Evolutionary conservation across 2,888 invertebrate genomes (phyloP).

Genomic region (Bimastos eiseni): DNA sequence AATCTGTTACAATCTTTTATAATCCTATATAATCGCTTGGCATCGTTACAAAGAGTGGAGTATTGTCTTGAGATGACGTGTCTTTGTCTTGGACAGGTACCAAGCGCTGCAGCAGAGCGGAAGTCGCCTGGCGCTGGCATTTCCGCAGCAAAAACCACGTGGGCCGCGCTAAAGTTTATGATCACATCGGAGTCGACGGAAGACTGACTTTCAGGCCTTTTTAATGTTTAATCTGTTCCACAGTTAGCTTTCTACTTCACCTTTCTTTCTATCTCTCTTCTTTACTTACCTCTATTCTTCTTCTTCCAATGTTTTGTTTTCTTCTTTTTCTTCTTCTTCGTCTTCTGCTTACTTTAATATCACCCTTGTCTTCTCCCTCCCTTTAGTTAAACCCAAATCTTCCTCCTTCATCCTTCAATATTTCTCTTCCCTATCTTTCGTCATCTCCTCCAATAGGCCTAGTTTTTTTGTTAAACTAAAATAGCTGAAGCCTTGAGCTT

Average conservation of each 20-base stretch:
- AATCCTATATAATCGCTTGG: too few relatives aligned
- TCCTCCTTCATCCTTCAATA: not conserved
- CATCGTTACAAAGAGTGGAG: not conserved
- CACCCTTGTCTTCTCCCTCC: not conserved
- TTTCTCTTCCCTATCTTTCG: not conserved
- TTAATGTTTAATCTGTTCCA: not conserved
- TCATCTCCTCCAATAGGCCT: not conserved
- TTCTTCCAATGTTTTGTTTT: not conserved
- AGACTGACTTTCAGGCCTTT: not conserved
- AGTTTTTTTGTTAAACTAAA: not conserved
- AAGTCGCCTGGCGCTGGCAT: slow-evolving; percentile 18
- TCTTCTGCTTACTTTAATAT: too few relatives aligned
- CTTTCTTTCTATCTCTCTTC: not conserved
- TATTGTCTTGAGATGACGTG: not conserved
- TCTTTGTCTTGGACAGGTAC: slow-evolving; percentile 22
- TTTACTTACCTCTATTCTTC: not conserved
- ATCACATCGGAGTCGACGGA: not conserved
- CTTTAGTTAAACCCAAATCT: not conserved
- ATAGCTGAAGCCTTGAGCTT: not conserved
- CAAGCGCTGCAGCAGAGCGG: slow-evolving; percentile 21
- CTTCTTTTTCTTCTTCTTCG: not conserved
- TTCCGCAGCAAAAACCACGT: slow-evolving; percentile 20
- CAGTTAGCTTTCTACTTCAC: not conserved
- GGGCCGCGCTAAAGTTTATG: not conserved
- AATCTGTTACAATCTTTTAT: too few relatives aligned